These are phyloP conservation scores for Villa cingulata DNA, from an alignment of 2,888 invertebrate genomes.

Conservation along the genomic window DNA sequence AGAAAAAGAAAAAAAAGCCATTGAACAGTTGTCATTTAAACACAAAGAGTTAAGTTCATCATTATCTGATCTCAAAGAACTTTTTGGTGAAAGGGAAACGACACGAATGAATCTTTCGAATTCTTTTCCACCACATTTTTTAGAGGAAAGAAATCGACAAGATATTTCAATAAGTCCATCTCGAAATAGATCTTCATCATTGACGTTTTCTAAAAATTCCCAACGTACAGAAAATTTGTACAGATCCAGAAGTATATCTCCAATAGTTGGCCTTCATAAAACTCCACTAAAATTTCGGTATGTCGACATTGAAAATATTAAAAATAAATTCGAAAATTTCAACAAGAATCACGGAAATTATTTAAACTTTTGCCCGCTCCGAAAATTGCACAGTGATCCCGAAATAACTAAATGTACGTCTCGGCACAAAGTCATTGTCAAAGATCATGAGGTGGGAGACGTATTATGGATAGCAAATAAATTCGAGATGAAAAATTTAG, in stretches of 20 bases:
- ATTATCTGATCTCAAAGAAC: slow-evolving; percentile 55
- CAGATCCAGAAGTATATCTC: slow-evolving; percentile 59
- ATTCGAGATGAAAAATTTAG: slow-evolving; percentile 40
- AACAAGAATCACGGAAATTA: slow-evolving; percentile 18
- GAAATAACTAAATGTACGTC: slow-evolving; percentile 47
- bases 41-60: slow-evolving; percentile 33
- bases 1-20: slow-evolving; percentile 19
- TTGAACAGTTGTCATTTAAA: slow-evolving; percentile 32
- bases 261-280: slow-evolving; percentile 55
- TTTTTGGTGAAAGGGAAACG: slow-evolving; percentile 61
- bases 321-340: slow-evolving; percentile 55
- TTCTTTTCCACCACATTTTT: slow-evolving; percentile 41
- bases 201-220: slow-evolving; percentile 8
- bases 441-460: slow-evolving; percentile 41
- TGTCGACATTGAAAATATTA: slow-evolving; percentile 66
- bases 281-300: slow-evolving; percentile 56
- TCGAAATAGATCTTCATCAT: slow-evolving; percentile 29
- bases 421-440: slow-evolving; percentile 37
- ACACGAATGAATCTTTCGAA: slow-evolving; percentile 32
- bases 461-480: slow-evolving; percentile 47
- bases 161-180: neutral
- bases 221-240: slow-evolving; percentile 50
- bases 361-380: slow-evolving; percentile 36
- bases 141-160: slow-evolving; percentile 28
- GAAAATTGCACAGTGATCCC: slow-evolving; percentile 65